phyloP scores from a whole-genome alignment of 2,797 vertebrate species.

The Hippoglossus hippoglossus region DNA sequence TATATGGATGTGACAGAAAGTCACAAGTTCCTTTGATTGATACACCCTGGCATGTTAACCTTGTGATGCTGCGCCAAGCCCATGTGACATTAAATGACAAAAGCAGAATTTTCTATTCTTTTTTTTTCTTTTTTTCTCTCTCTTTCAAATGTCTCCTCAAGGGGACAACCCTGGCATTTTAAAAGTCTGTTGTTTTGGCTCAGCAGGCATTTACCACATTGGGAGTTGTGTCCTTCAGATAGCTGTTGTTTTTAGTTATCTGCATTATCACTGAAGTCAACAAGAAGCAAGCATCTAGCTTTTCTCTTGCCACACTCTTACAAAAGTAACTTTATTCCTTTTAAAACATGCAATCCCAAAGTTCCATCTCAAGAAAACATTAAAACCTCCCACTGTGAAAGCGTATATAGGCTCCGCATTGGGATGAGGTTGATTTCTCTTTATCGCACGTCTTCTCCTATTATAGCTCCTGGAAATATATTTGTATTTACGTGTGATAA shows the following conservation, averaged over 20 bases:
- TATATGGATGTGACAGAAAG: slow-evolving; percentile 69
- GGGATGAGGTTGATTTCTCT: background rate
- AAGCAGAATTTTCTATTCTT: slow-evolving; percentile 54
- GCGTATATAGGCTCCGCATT: background rate
- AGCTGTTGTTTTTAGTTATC: slow-evolving; percentile 35
- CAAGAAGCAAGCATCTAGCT: slow-evolving; percentile 5
- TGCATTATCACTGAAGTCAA: slow-evolving; percentile 43
- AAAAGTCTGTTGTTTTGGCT: slow-evolving; percentile 76
- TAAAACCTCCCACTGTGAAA: background rate
- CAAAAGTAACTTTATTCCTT: slow-evolving; percentile 4
- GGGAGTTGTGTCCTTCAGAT: slow-evolving; percentile 71
- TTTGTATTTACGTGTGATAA: slow-evolving; percentile 2
- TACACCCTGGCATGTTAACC: slow-evolving; percentile 76
- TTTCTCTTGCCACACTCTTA: background rate
- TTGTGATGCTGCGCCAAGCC: slow-evolving; percentile 66
- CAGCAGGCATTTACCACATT: slow-evolving; percentile 63
- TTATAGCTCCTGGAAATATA: slow-evolving; percentile 3
- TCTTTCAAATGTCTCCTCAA: slow-evolving; percentile 65
- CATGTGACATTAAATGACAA: slow-evolving; percentile 76
- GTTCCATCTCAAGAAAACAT: background rate
- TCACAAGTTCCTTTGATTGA: slow-evolving; percentile 71
- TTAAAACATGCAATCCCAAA: slow-evolving; percentile 10
- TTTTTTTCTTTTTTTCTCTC: background rate
- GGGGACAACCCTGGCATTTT: slow-evolving; percentile 75
- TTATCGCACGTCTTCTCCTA: background rate